phyloP scores from a whole-genome alignment of 2,888 invertebrate species.

The Carcina quercana region DNA sequence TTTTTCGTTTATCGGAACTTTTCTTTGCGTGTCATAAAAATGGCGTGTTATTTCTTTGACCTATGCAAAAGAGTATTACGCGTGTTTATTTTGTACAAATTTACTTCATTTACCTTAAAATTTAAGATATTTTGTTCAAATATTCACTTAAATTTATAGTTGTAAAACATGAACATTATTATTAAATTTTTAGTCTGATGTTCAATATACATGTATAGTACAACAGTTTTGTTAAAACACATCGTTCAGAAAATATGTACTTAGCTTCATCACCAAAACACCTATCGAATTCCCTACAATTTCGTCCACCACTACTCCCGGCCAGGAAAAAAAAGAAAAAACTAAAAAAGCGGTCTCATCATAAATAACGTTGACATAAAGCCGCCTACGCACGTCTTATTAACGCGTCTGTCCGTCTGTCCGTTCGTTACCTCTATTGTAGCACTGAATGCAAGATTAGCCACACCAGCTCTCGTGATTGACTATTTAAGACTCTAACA shows the following conservation, averaged over 20 bases:
- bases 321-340: constrained; percentile 42
- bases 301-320: constrained; percentile 29
- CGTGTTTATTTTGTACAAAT: too few species aligned
- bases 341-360: constrained; percentile 50
- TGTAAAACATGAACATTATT: too few species aligned
- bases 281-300: too few species aligned
- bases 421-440: constrained; percentile 72
- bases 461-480: constrained; percentile 68
- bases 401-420: constrained; percentile 67
- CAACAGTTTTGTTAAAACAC: background rate
- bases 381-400: constrained; percentile 70
- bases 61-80: too few species aligned
- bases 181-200: too few species aligned
- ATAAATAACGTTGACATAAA: constrained; percentile 71
- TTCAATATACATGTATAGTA: background rate
- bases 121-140: too few species aligned
- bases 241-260: background rate
- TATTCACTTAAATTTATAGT: too few species aligned
- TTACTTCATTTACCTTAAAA: too few species aligned
- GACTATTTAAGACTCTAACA: too few species aligned
- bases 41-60: too few species aligned
- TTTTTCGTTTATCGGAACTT: too few species aligned
- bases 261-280: background rate
- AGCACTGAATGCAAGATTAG: constrained; percentile 66
- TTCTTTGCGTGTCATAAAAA: too few species aligned